Evolutionary conservation across 2,113 vertebrate species (phyloP), one percentile per base, ranked within the genome.

Genomic region (Corythoichthys haematopterus): DNA sequence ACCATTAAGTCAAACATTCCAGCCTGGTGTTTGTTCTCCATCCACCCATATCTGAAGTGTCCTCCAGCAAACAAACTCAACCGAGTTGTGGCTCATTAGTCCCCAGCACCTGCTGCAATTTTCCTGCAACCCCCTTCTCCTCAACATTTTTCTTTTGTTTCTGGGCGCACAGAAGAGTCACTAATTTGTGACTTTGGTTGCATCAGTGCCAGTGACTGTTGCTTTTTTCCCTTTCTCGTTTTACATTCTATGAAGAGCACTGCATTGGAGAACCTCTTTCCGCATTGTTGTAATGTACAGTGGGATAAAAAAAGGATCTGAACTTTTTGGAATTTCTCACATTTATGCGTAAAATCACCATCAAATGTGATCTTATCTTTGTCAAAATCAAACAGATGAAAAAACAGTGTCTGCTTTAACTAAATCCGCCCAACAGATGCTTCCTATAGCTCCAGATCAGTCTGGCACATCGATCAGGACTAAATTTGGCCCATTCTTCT

Each of bases 101-200:
- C 38, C 37, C 4, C 38, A 20, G 58, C 58, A 60, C 58, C 58
- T 60, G 57, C 57, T 40, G 57, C 57, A 38, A 59, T 40, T 59
- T 59, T 37, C 12, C 35, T 6, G 56, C 52, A 33, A 33, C 20
- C 9, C 36, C 57, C 35, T 50, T 40, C 38, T 35, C 53, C 28
- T 28, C 28, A 4, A 56, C 10, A 35, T 56, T 11, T 35, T 55
- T 55, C 10, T 59, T 43, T 60, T 60, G 58, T 43, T 60, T 60
- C 58, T 60, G 37, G 15, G 58, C 35, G 2, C 14, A 58, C 56
- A 58, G 35, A 35, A 58, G 36, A 58, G 13, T 58, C 56, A 58
- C 16, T 40, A n/a, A 40, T 60, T 60, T 60, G 36, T 60, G 36
- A 60, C 58, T 60, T 60, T 59, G 13, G 5, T 16, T 16, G 35